phyloP scores from a whole-genome alignment of 1,140 invertebrate genomes.

The Drosophila subpulchrella region DNA sequence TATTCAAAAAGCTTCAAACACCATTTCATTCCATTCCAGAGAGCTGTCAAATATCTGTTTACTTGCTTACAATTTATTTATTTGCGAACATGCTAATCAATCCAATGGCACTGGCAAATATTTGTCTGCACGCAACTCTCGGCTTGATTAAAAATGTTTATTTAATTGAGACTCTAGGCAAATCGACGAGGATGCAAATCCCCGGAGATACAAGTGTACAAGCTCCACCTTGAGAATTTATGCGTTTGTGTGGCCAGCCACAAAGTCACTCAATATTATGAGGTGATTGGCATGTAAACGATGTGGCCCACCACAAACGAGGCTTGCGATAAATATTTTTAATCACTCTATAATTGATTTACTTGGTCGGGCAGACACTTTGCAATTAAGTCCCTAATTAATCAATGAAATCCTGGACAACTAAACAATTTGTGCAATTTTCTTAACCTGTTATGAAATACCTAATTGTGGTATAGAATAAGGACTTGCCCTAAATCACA shows the following conservation, averaged over 20 bases:
- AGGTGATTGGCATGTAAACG: constrained; percentile 19
- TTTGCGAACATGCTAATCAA: constrained; percentile 29
- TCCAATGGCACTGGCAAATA: constrained; percentile 20
- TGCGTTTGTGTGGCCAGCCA: constrained; percentile 17
- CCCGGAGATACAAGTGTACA: no score
- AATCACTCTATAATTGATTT: constrained; percentile 42
- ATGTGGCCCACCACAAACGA: constrained; percentile 20
- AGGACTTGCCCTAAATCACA: not conserved
- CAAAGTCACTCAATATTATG: constrained; percentile 39
- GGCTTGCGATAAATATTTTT: constrained; percentile 19
- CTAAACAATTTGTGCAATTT: not conserved
- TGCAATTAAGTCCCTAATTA: constrained; percentile 21
- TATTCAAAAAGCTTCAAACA: constrained; percentile 6
- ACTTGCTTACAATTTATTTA: constrained; percentile 25
- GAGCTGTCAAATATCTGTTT: constrained; percentile 22
- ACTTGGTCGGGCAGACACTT: not conserved
- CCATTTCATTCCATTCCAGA: not conserved
- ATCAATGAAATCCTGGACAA: not conserved
- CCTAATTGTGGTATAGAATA: not conserved
- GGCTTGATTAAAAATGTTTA: constrained; percentile 50
- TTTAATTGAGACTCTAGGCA: constrained; percentile 20
- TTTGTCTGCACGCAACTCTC: constrained; percentile 12
- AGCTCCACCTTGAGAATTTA: not conserved
- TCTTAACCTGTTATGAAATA: no score
- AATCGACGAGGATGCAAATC: not conserved